These are phyloP conservation scores for Tragelaphus imberbis DNA, from an alignment of 2,113 vertebrate species.

Conservation along the genomic window DNA sequence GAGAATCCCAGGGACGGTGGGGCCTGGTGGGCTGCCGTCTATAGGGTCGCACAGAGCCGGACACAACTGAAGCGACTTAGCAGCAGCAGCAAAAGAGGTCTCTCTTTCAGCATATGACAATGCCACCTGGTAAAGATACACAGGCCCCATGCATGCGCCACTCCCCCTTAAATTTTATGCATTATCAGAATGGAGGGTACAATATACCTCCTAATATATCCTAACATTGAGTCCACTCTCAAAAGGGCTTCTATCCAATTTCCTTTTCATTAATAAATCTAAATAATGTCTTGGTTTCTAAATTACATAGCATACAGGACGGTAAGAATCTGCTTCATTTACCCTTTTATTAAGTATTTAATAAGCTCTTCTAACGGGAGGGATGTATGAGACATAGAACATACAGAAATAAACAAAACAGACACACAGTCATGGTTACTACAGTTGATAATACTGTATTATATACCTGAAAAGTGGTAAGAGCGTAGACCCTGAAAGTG, in stretches of 20 bases:
- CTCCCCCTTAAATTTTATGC: not conserved
- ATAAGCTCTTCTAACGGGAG: not conserved
- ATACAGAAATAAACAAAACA: not conserved
- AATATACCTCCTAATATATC: not conserved
- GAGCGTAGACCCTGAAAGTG: not conserved
- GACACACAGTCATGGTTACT: not conserved
- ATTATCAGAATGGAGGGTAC: not conserved
- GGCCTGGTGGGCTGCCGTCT: too few relatives aligned
- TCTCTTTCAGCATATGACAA: not conserved
- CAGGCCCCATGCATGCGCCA: rapidly evolving
- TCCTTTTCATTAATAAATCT: not conserved
- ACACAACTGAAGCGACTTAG: too few relatives aligned
- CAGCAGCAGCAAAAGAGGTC: not conserved
- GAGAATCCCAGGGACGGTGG: too few relatives aligned
- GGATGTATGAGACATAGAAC: not conserved
- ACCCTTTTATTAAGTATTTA: not conserved
- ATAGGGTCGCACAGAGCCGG: too few relatives aligned
- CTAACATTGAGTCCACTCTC: not conserved
- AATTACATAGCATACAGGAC: not conserved
- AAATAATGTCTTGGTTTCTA: not conserved
- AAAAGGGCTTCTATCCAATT: not conserved
- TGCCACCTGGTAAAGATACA: not conserved
- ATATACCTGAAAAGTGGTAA: not conserved
- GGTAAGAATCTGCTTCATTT: not conserved
- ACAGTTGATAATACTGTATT: not conserved